phyloP scores from a whole-genome alignment of 2,113 vertebrate genomes.

The Grallaria varia region DNA sequence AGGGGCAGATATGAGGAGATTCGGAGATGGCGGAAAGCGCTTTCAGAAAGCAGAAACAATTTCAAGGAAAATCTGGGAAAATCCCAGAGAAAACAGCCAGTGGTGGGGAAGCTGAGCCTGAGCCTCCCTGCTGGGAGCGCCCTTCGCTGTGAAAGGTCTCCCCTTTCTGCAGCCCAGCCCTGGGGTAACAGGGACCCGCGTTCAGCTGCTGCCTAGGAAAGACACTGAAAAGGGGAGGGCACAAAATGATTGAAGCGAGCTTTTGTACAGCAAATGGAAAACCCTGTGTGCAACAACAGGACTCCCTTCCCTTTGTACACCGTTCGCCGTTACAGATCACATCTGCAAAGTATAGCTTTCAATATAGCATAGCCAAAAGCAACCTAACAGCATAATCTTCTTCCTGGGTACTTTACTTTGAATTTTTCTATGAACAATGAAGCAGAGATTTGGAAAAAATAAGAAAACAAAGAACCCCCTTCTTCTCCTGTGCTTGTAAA shows the following conservation, averaged over 20 bases:
- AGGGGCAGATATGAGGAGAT: neutral
- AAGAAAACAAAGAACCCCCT: neutral
- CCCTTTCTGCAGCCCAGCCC: neutral
- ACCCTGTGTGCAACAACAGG: neutral
- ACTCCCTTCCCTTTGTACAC: neutral
- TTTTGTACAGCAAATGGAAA: neutral
- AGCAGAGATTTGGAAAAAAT: neutral
- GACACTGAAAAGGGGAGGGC: neutral
- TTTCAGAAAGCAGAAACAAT: slow-evolving; percentile 51
- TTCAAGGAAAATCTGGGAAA: neutral
- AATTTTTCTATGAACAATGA: neutral
- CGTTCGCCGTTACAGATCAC: neutral
- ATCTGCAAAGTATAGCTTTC: slow-evolving; percentile 15
- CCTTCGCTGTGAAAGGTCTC: neutral
- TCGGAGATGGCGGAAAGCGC: neutral
- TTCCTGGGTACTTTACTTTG: neutral
- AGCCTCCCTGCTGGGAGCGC: neutral
- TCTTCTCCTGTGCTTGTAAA: neutral
- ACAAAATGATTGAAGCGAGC: neutral
- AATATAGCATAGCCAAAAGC: neutral
- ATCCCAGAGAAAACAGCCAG: neutral
- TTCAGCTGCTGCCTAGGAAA: neutral
- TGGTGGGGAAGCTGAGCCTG: neutral
- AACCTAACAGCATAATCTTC: slow-evolving; percentile 6
- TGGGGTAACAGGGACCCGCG: neutral